A percentile compares a stretch with the other conserved stretches of the same genome.
phyloP scores from a whole-genome alignment of 2,113 vertebrate species.

The Toxostoma redivivum region DNA sequence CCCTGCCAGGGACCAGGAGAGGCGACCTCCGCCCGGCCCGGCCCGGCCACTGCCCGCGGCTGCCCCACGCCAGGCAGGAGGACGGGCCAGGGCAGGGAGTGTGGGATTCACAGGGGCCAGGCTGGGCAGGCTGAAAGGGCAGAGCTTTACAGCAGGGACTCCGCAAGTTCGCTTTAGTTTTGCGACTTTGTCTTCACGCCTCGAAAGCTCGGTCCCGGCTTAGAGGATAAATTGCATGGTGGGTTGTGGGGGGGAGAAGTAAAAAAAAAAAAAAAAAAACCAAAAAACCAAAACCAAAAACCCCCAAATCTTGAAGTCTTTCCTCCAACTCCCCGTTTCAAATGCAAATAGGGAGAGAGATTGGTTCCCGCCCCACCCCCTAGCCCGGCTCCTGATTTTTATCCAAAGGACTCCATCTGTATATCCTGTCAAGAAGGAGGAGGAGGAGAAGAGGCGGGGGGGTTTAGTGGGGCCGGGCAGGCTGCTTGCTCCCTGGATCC shows the following conservation, averaged over 20 bases:
- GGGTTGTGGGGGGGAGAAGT: not conserved
- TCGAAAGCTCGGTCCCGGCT: not conserved
- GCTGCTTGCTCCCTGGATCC: not conserved
- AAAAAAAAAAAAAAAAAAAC: not conserved
- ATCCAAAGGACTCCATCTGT: slow-evolving; percentile 59
- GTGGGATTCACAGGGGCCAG: not conserved
- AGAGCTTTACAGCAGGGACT: not conserved
- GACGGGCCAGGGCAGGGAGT: not conserved
- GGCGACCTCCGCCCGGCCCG: too few species aligned
- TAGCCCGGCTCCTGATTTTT: slow-evolving; percentile 38
- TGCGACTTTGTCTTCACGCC: slow-evolving; percentile 43
- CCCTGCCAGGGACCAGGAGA: not conserved
- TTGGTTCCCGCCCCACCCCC: slow-evolving; percentile 53
- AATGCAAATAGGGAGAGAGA: slow-evolving; percentile 60
- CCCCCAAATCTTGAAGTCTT: not conserved
- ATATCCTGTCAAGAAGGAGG: slow-evolving; percentile 34
- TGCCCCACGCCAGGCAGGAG: not conserved
- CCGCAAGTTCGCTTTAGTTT: slow-evolving; percentile 63
- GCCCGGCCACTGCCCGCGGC: accelerated
- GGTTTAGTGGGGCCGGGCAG: not conserved
- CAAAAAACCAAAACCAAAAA: not conserved
- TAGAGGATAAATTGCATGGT: slow-evolving; percentile 25
- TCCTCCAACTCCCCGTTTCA: slow-evolving; percentile 9
- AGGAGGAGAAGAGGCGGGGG: not conserved
- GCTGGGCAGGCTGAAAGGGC: slow-evolving; percentile 36